Percentiles rank a stretch among this genome's conserved stretches.
These are phyloP conservation scores for Tribolium castaneum DNA, from an alignment of 1,140 invertebrate genomes.

Conservation along the genomic window DNA sequence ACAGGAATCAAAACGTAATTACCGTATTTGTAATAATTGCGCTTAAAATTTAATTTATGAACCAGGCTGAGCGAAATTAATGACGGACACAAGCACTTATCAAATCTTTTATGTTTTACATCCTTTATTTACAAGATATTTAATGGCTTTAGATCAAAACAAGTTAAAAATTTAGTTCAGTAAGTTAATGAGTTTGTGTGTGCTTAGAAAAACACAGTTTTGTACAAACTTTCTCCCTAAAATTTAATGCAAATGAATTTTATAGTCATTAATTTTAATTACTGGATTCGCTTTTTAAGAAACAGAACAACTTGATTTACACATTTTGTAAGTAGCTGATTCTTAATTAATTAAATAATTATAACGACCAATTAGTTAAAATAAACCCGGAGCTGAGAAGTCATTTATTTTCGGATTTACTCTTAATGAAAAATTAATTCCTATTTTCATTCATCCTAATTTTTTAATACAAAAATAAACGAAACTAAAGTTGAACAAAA, in stretches of 20 bases:
- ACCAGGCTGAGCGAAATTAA: not conserved
- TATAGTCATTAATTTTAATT: slow-evolving; percentile 11
- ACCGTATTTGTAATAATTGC: too few relatives aligned
- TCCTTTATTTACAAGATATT: not conserved
- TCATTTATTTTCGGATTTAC: not conserved
- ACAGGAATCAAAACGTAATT: too few relatives aligned
- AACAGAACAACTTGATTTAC: slow-evolving; percentile 20
- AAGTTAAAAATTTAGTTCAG: slow-evolving; percentile 8
- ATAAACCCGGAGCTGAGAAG: not conserved
- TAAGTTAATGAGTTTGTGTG: not conserved
- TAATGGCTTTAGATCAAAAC: not conserved
- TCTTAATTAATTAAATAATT: slow-evolving; percentile 15
- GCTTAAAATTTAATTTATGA: not conserved
- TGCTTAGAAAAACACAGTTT: not conserved
- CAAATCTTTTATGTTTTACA: not conserved
- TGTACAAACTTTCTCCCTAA: not conserved
- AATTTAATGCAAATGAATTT: not conserved
- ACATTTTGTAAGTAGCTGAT: not conserved
- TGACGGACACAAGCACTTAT: not conserved
- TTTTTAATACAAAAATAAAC: not conserved
- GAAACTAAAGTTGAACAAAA: too few relatives aligned
- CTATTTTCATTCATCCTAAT: not conserved
- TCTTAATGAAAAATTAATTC: not conserved
- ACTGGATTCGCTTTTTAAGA: not conserved
- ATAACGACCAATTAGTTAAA: slow-evolving; percentile 5